Base-by-base conservation (phyloP, 2,797 vertebrate species). In the Botia kubotai region DNA sequence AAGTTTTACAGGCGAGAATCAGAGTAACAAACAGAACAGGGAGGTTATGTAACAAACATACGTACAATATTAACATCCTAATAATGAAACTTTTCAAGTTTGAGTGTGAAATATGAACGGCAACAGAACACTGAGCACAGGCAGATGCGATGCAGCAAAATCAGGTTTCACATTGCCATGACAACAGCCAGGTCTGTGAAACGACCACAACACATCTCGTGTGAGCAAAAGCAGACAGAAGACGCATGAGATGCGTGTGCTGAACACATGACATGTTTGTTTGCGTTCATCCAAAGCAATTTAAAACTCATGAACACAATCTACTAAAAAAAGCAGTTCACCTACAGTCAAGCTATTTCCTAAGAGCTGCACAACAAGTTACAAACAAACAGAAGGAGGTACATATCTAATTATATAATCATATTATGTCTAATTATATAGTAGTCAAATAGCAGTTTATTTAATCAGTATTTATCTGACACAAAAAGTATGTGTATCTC, bases 111-210 rank as follows among this genome's bases (percentile, higher is more conserved):
- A 80, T 66, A n/a, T 12, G 5, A 57, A 46, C 33, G 17, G 29
- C 36, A 48, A 55, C 48, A 33, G 16, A 70, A 67, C 13, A 43
- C 2, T 6, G 60, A 53, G 21, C 3, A 21, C 55, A 73, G 21
- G 58, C 50, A 21, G 50, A 73, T 63, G 55, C 39, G 57, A 14
- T 21, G 50, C 19, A 14, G 58, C 16, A 66, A 60, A 48, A 46
- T 73, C 50, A n/a, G 60, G 48, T 63, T 63, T 80, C 21, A 66
- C 50, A 57, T 73, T 80, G 73, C 78, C 78, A 80, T 67, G 70
- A 73, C 78, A 80, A 80, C 70, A 23, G 55, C 63, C 55, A 66
- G 71, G 50, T 66, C 50, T 57, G 36, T 23, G 55, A 16, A 73
- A 39, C 50, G 16, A 73, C 29, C 69, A 57, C 7, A 29, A 17